Evolutionary conservation across 2,797 vertebrate species (phyloP).

Genomic region (Ceyx erithaca): DNA sequence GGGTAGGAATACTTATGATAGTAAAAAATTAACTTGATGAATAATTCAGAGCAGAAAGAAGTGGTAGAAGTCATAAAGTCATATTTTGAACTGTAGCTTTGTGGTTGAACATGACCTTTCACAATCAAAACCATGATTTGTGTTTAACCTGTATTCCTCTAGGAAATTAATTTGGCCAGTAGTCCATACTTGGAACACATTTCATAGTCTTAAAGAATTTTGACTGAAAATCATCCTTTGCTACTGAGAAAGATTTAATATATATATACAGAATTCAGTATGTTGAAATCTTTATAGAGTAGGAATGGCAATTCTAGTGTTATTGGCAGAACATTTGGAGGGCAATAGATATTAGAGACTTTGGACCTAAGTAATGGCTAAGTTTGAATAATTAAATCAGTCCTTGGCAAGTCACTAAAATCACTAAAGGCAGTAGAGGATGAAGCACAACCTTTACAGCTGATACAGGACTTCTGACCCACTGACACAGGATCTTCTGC

Average conservation of each 20-base stretch:
- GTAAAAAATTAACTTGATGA: conserved; percentile 13
- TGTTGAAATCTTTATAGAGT: background rate
- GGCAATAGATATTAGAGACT: background rate
- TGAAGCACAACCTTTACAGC: background rate
- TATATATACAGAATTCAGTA: background rate
- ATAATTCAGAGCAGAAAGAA: conserved; percentile 12
- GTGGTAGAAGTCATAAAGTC: background rate
- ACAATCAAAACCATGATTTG: background rate
- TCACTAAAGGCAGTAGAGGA: background rate
- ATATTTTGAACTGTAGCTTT: conserved; percentile 4
- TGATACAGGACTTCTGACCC: background rate
- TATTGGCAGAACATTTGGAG: background rate
- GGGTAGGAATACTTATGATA: background rate
- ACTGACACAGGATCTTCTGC: background rate
- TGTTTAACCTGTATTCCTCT: conserved; percentile 22
- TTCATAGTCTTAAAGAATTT: conserved; percentile 1
- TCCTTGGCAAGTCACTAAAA: background rate
- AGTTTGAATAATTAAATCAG: conserved; percentile 13
- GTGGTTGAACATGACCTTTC: background rate
- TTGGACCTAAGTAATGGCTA: background rate
- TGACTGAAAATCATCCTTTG: background rate
- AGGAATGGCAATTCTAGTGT: background rate
- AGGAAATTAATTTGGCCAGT: conserved; percentile 24
- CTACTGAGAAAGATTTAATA: background rate
- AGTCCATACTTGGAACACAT: background rate